These are phyloP conservation scores for Sebastes glaucus DNA, from an alignment of 2,797 vertebrate genomes.

Conservation along the genomic window DNA sequence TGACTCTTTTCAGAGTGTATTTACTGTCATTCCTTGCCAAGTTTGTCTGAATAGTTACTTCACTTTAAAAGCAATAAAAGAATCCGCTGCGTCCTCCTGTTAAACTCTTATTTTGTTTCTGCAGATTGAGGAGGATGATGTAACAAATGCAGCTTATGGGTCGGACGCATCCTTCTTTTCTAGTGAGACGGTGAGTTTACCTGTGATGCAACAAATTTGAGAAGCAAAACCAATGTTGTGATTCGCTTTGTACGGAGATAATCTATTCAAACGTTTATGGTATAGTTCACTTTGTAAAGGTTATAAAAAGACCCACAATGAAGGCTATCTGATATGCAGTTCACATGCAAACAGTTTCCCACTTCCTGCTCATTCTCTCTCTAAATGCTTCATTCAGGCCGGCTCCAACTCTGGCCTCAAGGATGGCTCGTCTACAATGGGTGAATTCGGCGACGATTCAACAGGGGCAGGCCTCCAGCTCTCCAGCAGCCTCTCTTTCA, in stretches of 20 bases:
- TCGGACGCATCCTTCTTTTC: conserved; percentile 94
- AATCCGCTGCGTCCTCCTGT: neutral
- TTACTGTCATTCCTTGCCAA: neutral
- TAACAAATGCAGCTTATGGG: conserved; percentile 91
- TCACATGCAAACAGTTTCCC: conserved; percentile 5
- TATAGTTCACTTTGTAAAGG: neutral
- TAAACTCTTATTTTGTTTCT: conserved; percentile 12
- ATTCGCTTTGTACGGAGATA: neutral
- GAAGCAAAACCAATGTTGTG: neutral
- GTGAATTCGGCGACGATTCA: conserved; percentile 83
- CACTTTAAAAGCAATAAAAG: neutral
- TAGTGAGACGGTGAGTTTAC: conserved; percentile 88
- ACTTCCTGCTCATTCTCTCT: conserved; percentile 35
- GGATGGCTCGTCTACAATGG: conserved; percentile 89
- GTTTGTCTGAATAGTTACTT: neutral
- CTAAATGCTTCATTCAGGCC: conserved; percentile 73
- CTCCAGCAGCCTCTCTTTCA: conserved; percentile 95
- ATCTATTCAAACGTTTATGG: neutral
- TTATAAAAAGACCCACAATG: neutral
- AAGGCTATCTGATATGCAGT: neutral
- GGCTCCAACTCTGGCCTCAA: conserved; percentile 91
- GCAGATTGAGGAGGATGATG: conserved; percentile 93
- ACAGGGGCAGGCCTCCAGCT: conserved; percentile 91
- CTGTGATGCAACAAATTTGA: neutral
- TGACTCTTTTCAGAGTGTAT: conserved; percentile 46